Percentiles rank a stretch among this genome's conserved stretches.
phyloP scores from a whole-genome alignment of 2,113 vertebrate species.

The Spheniscus mendiculus region DNA sequence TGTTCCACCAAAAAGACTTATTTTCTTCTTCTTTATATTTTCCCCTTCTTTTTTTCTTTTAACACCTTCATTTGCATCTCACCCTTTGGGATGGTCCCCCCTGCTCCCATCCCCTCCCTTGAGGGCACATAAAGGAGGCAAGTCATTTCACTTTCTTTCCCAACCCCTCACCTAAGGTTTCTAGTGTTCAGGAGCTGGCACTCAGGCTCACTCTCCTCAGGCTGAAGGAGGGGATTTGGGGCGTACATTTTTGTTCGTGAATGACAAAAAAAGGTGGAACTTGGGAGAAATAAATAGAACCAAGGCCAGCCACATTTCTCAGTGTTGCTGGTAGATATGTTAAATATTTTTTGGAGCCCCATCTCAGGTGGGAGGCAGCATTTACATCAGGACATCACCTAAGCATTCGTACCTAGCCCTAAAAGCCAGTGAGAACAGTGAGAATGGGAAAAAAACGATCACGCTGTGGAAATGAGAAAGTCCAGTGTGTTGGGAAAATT shows the following conservation, averaged over 20 bases:
- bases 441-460: neutral
- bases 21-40: constrained; percentile 19
- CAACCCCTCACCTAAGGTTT: neutral
- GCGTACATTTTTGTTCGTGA: rapidly evolving
- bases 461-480: neutral
- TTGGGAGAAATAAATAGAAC: neutral
- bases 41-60: neutral
- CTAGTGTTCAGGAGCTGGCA: neutral
- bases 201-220: no score
- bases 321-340: neutral
- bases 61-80: constrained; percentile 39
- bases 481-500: neutral
- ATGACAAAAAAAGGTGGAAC: neutral
- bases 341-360: neutral
- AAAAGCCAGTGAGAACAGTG: neutral
- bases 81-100: neutral
- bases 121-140: neutral
- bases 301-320: neutral
- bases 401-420: neutral
- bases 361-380: neutral
- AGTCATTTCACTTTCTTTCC: neutral
- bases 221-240: neutral
- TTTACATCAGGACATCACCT: neutral
- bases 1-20: constrained; percentile 75
- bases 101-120: neutral